Percentiles rank a stretch among this genome's conserved stretches.
phyloP scores from a whole-genome alignment of 2,113 vertebrate genomes.

The Junco hyemalis region DNA sequence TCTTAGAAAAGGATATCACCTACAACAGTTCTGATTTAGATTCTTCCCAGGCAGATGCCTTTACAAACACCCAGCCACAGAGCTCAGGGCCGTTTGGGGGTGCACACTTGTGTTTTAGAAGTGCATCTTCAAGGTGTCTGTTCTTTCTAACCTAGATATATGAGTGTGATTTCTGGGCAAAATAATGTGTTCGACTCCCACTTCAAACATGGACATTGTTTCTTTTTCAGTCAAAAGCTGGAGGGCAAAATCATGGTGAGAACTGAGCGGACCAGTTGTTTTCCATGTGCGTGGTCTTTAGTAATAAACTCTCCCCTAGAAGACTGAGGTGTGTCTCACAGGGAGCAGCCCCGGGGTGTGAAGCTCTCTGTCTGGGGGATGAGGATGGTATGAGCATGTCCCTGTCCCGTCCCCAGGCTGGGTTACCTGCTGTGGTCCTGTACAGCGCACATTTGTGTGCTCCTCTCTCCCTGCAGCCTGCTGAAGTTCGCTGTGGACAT shows the following conservation, averaged over 20 bases:
- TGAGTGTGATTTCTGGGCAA: accelerated
- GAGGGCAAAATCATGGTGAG: not conserved
- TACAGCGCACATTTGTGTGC: accelerated
- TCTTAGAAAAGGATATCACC: not conserved
- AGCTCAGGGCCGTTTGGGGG: not conserved
- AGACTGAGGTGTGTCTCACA: not conserved
- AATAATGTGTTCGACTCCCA: not conserved
- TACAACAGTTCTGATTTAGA: not conserved
- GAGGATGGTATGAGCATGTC: not conserved
- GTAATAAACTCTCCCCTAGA: not conserved
- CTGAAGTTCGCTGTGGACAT: not conserved
- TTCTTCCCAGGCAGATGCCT: not conserved
- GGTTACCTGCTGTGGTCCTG: not conserved
- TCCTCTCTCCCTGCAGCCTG: not conserved
- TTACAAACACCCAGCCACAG: not conserved
- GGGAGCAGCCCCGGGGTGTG: not conserved
- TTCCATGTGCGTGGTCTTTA: not conserved
- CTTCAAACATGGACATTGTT: not conserved
- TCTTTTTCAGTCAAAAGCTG: not conserved
- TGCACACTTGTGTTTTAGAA: not conserved
- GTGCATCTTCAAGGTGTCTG: not conserved
- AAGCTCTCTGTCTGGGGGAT: not conserved
- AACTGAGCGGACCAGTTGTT: not conserved
- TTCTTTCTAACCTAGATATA: not conserved
- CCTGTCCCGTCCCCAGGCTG: accelerated